These are phyloP conservation scores for Melikaiella ostensackeni DNA, from an alignment of 2,888 invertebrate species.

Conservation along the genomic window DNA sequence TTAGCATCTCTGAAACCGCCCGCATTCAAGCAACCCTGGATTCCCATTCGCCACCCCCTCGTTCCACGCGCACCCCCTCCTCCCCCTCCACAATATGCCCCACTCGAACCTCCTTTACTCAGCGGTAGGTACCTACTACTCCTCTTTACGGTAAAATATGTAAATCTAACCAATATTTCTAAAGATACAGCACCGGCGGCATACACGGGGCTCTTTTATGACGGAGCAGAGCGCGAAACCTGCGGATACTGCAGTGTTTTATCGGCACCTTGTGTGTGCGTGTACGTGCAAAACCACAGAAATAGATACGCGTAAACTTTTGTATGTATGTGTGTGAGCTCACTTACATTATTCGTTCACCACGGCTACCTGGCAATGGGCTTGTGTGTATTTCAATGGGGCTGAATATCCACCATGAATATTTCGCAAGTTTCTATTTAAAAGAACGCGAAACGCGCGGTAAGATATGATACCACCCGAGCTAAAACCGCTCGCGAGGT, in stretches of 20 bases:
- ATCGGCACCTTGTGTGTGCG: conserved; percentile 48
- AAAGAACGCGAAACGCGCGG: conserved; percentile 58
- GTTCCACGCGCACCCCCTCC: conserved; percentile 40
- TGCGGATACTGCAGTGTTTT: conserved; percentile 61
- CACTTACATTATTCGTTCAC: conserved; percentile 29
- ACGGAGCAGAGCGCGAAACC: conserved; percentile 65
- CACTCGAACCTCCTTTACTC: conserved; percentile 65
- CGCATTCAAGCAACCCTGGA: conserved; percentile 73
- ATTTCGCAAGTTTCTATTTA: conserved; percentile 67
- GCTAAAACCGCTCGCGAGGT: background rate
- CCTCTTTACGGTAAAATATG: conserved; percentile 75
- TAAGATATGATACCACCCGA: conserved; percentile 57
- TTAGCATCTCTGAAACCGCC: conserved; percentile 75
- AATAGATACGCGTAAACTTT: conserved; percentile 11
- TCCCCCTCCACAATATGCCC: conserved; percentile 42
- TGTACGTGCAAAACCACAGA: conserved; percentile 13
- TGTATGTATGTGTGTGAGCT: background rate
- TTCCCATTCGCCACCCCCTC: conserved; percentile 67
- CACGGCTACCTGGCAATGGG: conserved; percentile 40
- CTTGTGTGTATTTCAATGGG: conserved; percentile 63
- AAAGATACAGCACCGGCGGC: conserved; percentile 67
- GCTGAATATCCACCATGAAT: conserved; percentile 70
- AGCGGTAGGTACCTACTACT: conserved; percentile 56
- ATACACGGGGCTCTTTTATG: conserved; percentile 67
- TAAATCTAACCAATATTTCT: conserved; percentile 76